Base-by-base conservation (phyloP, 2,113 vertebrate species). In the Bubo bubo region DNA sequence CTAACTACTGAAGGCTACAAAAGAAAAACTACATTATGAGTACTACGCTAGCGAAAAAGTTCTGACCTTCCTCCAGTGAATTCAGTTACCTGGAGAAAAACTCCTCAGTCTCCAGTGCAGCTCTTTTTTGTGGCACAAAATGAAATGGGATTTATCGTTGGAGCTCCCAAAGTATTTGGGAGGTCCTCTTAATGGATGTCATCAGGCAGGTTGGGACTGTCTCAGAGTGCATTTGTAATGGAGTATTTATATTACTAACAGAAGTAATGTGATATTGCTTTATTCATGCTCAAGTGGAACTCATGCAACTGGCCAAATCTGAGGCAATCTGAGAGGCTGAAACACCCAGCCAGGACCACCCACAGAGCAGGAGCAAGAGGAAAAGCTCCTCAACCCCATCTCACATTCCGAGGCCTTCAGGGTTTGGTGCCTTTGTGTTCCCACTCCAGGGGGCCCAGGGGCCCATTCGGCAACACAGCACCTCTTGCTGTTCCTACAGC, bases 371-470 rank as follows among this genome's bases (percentile, higher is more conserved):
- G 2, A 86, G 41, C 34, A 71, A 85, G 22, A 53, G 24, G 5
- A 84, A 93, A 87, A 91, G 62, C 60, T 83, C 62, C 74, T 86
- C 43, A 86, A 43, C 20, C 26, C 35, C 35, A 79, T 55, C 6
- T 73, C 71, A 67, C 35, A 20, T 41, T 76, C 9, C 39, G 19
- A 73, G 34, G 35, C 35, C 60, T 79, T 39, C 70, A 79, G 28
- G 32, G 47, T 60, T 55, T 1, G 3, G 18, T 23, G 34, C 28
- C 13, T 76, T 88, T 60, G 52, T 32, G 10, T n/a, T 84, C 26
- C 34, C 34, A 43, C 20, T 35, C 27, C 23, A 18, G 0, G 64
- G 32, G 5, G 64, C 39, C 37, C 53, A 0, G 0, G 4, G 39
- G 30, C 27, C 30, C 24, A 84, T 8, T 14, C 3, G 6, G 34